These are phyloP conservation scores for Steinernema scapterisci DNA, from an alignment of 2,888 invertebrate genomes.

Conservation along the genomic window DNA sequence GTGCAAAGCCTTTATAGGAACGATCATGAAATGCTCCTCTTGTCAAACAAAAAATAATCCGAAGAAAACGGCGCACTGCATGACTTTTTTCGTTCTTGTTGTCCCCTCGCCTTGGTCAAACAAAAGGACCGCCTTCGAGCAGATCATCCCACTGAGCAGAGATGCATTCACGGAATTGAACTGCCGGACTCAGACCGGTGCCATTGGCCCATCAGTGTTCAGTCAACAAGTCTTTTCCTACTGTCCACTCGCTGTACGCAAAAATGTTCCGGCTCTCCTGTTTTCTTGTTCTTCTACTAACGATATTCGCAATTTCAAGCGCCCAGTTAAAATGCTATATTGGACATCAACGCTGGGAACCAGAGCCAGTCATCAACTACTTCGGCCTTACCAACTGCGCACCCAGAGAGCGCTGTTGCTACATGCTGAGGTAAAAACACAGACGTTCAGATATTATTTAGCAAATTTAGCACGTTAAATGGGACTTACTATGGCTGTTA, in stretches of 20 bases:
- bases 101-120: conserved; percentile 19
- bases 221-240: too few species aligned
- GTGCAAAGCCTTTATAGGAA: neutral
- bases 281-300: neutral
- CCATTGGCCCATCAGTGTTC: neutral
- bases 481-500: conserved; percentile 18
- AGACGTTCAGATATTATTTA: neutral
- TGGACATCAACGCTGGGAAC: conserved; percentile 16
- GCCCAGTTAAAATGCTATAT: conserved; percentile 8
- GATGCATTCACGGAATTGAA: neutral
- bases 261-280: too few species aligned
- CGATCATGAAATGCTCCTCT: neutral
- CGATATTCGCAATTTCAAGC: neutral
- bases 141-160: neutral
- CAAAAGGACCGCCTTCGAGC: neutral
- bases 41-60: neutral
- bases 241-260: too few species aligned
- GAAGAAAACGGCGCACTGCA: neutral
- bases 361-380: conserved; percentile 2
- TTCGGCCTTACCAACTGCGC: neutral
- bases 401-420: neutral
- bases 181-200: neutral
- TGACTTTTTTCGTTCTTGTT: conserved; percentile 16
- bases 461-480: neutral
- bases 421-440: conserved; percentile 15